A percentile compares a stretch with the other conserved stretches of the same genome.
Evolutionary conservation across 2,113 vertebrate genomes (phyloP).

Genomic region (Cyprinus carpio): DNA sequence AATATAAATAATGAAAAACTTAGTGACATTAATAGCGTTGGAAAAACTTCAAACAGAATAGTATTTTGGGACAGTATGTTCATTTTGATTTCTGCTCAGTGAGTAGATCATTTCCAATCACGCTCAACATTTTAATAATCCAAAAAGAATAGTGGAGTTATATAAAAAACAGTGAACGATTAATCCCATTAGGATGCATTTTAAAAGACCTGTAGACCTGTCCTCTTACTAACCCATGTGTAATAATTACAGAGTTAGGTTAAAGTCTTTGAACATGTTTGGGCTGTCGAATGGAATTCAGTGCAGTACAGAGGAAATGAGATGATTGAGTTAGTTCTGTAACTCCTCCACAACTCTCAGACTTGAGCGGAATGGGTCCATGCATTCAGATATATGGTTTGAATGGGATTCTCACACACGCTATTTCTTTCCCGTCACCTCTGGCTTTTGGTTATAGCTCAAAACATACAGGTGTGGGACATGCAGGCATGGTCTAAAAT

Average conservation of each 20-base stretch:
- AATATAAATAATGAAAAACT: neutral
- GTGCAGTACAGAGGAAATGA: conserved; percentile 31
- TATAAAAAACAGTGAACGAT: neutral
- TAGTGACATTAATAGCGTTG: neutral
- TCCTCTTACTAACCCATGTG: neutral
- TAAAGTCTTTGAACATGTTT: conserved; percentile 8
- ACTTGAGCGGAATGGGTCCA: conserved; percentile 1
- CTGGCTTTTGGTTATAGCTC: conserved; percentile 48
- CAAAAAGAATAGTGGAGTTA: neutral
- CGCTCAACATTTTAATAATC: neutral
- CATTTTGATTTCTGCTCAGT: conserved; percentile 10
- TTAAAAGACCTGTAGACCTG: conserved; percentile 4
- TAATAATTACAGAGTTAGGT: neutral
- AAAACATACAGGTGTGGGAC: neutral
- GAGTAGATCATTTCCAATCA: neutral
- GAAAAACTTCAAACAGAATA: neutral
- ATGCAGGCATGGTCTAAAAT: neutral
- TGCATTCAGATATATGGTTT: neutral
- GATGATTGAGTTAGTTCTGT: conserved; percentile 34
- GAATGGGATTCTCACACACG: neutral
- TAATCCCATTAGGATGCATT: neutral
- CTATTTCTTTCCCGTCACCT: neutral
- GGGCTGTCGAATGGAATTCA: conserved; percentile 5
- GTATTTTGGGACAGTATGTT: neutral
- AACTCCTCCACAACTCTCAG: conserved; percentile 2